These are phyloP conservation scores for Charadrius vociferus DNA, from an alignment of 2,113 vertebrate species.

Conservation along the genomic window DNA sequence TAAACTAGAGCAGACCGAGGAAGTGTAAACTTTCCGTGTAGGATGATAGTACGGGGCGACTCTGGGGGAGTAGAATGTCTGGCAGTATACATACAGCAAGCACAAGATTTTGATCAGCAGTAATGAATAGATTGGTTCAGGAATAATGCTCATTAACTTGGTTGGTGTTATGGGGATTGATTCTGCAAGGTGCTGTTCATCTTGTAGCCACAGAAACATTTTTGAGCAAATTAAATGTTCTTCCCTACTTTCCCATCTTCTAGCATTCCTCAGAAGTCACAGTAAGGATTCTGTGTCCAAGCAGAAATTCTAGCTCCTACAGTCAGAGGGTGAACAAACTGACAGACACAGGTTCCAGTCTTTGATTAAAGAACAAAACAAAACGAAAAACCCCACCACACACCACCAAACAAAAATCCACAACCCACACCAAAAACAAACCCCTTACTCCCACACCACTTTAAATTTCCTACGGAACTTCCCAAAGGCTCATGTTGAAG, in stretches of 20 bases:
- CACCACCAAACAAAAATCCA: neutral
- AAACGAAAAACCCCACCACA: neutral
- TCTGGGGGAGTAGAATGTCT: slow-evolving; percentile 57
- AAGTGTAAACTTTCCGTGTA: slow-evolving; percentile 58
- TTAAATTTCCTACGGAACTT: neutral
- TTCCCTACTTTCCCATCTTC: neutral
- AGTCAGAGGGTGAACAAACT: neutral
- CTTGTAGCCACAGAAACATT: neutral
- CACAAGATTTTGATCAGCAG: slow-evolving; percentile 24
- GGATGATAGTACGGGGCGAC: slow-evolving; percentile 39
- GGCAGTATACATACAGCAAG: slow-evolving; percentile 43
- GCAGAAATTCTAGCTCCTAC: neutral
- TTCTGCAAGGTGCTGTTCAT: slow-evolving; percentile 7
- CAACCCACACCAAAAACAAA: neutral
- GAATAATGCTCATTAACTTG: neutral
- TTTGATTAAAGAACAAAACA: neutral
- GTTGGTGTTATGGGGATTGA: neutral
- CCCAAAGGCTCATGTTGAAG: neutral
- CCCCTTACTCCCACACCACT: neutral
- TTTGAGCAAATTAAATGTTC: neutral
- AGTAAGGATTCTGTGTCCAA: neutral
- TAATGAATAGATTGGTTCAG: slow-evolving; percentile 20
- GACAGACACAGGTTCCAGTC: neutral
- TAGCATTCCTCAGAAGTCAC: neutral
- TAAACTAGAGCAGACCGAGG: slow-evolving; percentile 66